A percentile compares a stretch with the other conserved stretches of the same genome.
phyloP scores from a whole-genome alignment of 2,113 vertebrate genomes.

The Osmerus eperlanus region DNA sequence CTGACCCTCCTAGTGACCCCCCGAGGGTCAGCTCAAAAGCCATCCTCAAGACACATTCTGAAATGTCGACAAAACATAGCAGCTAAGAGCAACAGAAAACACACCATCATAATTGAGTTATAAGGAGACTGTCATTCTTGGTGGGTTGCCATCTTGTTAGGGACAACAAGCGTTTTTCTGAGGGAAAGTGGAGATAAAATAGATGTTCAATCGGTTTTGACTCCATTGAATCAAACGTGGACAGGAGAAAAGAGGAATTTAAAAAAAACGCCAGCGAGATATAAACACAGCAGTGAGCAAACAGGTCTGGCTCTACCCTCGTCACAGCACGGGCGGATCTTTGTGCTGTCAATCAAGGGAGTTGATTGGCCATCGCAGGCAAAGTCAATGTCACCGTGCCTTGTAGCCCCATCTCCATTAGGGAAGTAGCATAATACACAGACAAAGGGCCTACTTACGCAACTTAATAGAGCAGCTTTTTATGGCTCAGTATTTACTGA shows the following conservation, averaged over 20 bases:
- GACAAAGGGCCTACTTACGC: slow-evolving; percentile 16
- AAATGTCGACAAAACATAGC: background rate
- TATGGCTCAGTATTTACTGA: background rate
- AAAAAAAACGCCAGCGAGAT: no score
- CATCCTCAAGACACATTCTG: background rate
- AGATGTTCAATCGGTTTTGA: no score
- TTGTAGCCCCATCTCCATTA: background rate
- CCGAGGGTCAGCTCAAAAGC: background rate
- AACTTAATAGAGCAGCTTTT: slow-evolving; percentile 27
- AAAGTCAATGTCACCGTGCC: background rate
- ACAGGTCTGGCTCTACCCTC: no score
- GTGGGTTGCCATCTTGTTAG: background rate
- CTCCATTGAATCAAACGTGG: no score
- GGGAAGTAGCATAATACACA: no score
- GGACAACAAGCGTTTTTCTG: background rate
- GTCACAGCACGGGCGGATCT: no score
- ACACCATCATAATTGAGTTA: background rate
- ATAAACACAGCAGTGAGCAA: no score
- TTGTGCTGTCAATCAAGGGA: background rate
- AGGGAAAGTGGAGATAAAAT: no score
- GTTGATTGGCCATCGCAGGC: background rate
- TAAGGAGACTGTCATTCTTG: background rate
- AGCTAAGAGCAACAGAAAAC: background rate
- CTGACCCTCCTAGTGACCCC: background rate
- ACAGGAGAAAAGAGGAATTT: no score